Evolutionary conservation across 2,113 vertebrate genomes (phyloP), one percentile per base, ranked within the genome.

Genomic region (Anguilla rostrata): DNA sequence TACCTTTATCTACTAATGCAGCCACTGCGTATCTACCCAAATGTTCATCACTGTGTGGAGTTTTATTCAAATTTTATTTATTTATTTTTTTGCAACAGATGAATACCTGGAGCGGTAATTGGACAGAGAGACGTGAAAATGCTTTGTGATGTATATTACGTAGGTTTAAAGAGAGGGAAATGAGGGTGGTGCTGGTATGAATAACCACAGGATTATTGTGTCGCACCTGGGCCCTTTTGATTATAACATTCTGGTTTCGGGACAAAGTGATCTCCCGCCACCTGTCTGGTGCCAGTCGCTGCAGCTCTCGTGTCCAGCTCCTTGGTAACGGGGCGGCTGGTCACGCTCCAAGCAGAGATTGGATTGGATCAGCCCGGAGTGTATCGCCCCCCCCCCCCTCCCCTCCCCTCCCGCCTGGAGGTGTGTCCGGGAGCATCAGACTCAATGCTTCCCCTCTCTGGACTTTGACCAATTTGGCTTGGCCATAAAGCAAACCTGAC

Each of bases 381-480:
- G 39, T 81, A n/a, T 63, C 16, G 57, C 39, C 34, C 34, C 0
- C 34, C 1, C 34, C 34, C 34, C 34, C 34, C 34, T 1, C 34
- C 34, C 0, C 34, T 0, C 80, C 57, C 71, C 15, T 81, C 79
- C 41, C 82, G 80, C 78, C 39, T 46, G 78, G 84, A 53, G 78
- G 84, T 39, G 84, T 85, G n/a, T 78, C 84, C 83, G 57, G 78
- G 43, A 85, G 20, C 56, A 11, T 40, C 16, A 20, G 81, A 26
- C 80, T 82, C 60, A 81, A 66, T 86, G 26, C 57, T 60, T 86
- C 49, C 34, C 40, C 39, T 14, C 43, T n/a, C 80, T 81, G 81
- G 85, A 82, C 41, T 18, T 20, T 57, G 40, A 43, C 80, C 81
- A 75, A 83, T 16, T 75, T 87, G 86, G 86, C 81, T 41, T 63